Percentiles rank a stretch among this genome's conserved stretches.
Evolutionary conservation across 2,113 vertebrate genomes (phyloP).

Genomic region (Mixornis gularis): DNA sequence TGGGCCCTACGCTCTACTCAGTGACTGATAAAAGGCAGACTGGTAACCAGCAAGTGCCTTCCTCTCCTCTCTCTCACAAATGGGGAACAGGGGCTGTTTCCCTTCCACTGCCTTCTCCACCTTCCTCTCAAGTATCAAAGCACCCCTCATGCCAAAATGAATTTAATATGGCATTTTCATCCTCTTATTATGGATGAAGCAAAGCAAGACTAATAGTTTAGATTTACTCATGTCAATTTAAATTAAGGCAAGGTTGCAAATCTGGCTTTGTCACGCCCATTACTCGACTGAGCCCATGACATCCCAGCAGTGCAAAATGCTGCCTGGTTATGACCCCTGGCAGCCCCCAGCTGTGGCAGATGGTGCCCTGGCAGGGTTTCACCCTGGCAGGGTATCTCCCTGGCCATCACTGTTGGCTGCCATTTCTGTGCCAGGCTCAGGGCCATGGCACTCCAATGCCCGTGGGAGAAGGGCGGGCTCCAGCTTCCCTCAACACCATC

Average conservation of each 20-base stretch:
- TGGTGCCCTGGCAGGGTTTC: not conserved
- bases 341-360: not conserved
- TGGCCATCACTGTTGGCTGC: not conserved
- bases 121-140: not conserved
- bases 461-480: accelerated
- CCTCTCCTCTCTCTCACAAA: not conserved
- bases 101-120: not conserved
- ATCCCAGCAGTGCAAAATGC: not conserved
- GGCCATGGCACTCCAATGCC: accelerated
- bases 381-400: not conserved
- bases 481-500: accelerated
- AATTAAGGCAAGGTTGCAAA: not conserved
- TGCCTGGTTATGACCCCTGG: accelerated
- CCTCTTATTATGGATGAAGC: not conserved
- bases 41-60: not conserved
- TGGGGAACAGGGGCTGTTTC: not conserved
- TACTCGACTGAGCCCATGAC: accelerated
- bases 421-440: not conserved
- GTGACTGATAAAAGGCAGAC: accelerated
- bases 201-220: not conserved
- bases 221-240: not conserved
- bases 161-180: not conserved
- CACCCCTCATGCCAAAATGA: accelerated
- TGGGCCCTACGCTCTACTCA: accelerated
- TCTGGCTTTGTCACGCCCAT: accelerated